Conservation (phyloP, 1,140 invertebrate species). For the Nasonia vitripennis region DNA sequence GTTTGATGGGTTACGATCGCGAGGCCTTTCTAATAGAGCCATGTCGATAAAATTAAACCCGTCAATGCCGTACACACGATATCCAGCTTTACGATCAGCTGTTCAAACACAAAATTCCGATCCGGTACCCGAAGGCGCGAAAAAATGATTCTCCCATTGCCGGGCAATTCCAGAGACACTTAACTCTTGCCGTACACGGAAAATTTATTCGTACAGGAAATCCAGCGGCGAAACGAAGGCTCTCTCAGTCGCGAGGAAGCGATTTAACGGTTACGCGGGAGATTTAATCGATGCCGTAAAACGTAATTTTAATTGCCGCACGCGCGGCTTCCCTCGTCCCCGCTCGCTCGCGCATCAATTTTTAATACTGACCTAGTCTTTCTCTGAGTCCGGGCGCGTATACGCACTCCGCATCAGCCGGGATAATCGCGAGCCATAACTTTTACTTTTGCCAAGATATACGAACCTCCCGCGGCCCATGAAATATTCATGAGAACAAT, state of each 20-base stretch:
- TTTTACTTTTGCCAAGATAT: conserved; percentile 52
- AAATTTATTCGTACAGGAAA: conserved; percentile 27
- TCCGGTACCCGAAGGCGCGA: neutral
- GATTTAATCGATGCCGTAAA: conserved; percentile 52
- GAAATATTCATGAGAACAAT: conserved; percentile 54
- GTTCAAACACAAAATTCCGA: neutral
- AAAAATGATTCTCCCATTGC: neutral
- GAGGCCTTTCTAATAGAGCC: neutral
- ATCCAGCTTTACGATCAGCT: neutral
- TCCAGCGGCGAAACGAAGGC: neutral
- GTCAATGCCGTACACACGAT: neutral
- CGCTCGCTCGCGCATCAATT: conserved; percentile 27
- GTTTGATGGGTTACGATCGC: neutral
- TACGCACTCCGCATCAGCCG: conserved; percentile 9
- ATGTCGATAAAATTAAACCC: neutral
- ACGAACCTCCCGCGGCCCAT: conserved; percentile 40
- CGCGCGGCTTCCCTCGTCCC: neutral
- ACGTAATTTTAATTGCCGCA: conserved; percentile 50
- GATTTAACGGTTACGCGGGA: conserved; percentile 37
- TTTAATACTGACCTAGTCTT: conserved; percentile 53
- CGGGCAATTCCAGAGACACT: neutral
- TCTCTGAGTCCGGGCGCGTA: neutral
- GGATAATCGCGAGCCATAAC: conserved; percentile 47
- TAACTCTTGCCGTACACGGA: neutral
- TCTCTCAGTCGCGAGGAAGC: neutral